phyloP scores from a whole-genome alignment of 23 tunicate genomes.

The Styela plicata region DNA sequence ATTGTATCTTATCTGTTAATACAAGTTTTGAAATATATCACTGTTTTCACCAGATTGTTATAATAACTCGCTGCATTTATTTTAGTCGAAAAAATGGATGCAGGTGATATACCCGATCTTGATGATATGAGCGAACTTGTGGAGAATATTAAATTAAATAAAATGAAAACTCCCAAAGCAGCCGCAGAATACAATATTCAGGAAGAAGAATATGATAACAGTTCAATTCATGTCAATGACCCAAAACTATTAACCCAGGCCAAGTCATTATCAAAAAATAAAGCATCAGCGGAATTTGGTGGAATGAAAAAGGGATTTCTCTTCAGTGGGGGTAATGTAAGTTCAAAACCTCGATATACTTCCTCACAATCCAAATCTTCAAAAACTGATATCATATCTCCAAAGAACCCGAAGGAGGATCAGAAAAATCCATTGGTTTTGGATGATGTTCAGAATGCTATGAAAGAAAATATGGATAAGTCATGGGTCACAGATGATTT shows the following conservation, averaged over 20 bases:
- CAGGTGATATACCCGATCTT: conserved; percentile 60
- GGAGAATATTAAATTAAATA: conserved; percentile 46
- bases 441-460: conserved; percentile 69
- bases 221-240: neutral
- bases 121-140: conserved; percentile 77
- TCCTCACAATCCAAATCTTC: neutral
- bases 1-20: too few relatives aligned
- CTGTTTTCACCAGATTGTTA: too few relatives aligned
- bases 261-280: too few relatives aligned
- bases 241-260: neutral
- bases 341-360: neutral
- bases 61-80: too few relatives aligned
- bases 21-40: too few relatives aligned
- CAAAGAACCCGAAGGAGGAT: conserved; percentile 10
- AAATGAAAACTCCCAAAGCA: neutral
- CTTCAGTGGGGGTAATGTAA: conserved; percentile 38
- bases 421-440: conserved; percentile 39
- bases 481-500: conserved; percentile 72
- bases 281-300: conserved; percentile 29
- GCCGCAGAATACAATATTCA: neutral
- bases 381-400: conserved; percentile 42
- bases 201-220: neutral
- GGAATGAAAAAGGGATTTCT: conserved; percentile 90
- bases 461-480: conserved; percentile 38
- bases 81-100: conserved; percentile 23